Percentiles rank a stretch among this genome's conserved stretches.
Conservation (phyloP, 2,113 vertebrate species). For the Oreotrochilus melanogaster region DNA sequence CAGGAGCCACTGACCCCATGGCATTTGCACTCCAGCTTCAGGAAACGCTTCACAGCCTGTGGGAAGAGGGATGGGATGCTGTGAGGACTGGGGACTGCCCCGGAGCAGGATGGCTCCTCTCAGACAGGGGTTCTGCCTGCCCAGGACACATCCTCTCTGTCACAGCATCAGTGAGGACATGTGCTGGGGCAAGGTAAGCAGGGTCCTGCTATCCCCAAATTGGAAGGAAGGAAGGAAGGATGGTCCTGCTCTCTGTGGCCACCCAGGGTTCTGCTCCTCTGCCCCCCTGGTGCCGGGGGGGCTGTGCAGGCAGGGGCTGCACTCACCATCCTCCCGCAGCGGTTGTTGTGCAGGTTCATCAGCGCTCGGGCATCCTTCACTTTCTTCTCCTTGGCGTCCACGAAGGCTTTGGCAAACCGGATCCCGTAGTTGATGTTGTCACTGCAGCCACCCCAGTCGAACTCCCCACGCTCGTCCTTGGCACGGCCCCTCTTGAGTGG, state of each 20-base stretch:
- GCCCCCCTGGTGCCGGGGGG: not conserved
- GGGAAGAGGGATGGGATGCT: not conserved
- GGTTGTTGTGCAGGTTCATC: conserved; percentile 99
- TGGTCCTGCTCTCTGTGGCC: not conserved
- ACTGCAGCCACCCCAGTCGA: conserved; percentile 97
- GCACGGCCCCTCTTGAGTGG: conserved; percentile 89
- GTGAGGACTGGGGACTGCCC: not conserved
- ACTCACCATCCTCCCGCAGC: conserved; percentile 94
- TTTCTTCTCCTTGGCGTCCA: conserved; percentile 95
- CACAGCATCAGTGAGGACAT: not conserved
- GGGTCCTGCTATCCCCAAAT: not conserved
- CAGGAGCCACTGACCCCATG: conserved; percentile 97
- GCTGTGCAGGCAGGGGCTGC: accelerated
- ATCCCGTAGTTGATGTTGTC: conserved; percentile 98
- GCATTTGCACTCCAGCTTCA: conserved; percentile 98
- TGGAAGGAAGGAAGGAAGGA: not conserved
- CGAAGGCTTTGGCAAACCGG: conserved; percentile 94
- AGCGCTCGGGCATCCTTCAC: conserved; percentile 95
- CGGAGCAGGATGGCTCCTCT: not conserved
- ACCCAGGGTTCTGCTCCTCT: accelerated
- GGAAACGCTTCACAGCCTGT: conserved; percentile 95
- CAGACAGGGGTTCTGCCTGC: accelerated
- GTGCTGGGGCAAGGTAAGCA: accelerated
- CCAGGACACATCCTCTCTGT: accelerated
- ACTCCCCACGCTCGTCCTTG: conserved; percentile 89